Base-by-base conservation (phyloP, 2,113 vertebrate species). In the Neodontobutis hainanensis region DNA sequence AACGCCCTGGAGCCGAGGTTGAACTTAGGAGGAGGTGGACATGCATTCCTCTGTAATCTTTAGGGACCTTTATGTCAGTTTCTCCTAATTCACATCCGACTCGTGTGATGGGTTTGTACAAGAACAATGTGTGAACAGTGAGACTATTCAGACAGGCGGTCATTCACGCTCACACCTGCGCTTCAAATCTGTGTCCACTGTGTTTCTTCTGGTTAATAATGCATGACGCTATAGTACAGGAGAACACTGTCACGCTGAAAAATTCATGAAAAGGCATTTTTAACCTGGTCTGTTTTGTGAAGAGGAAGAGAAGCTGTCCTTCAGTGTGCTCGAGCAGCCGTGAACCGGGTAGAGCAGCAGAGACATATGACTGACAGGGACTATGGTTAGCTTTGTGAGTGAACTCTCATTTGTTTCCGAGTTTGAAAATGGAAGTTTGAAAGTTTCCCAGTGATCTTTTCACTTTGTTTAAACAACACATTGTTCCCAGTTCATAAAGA, bases 191-290 rank as follows among this genome's bases (percentile, higher is more conserved):
- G 14, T 80, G 84, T 85, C 67, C 16, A 0, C 34, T 62, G 73
- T 78, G 63, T 77, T 69, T 63, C 67, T 53, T 40, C 14, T 12
- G 59, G 32, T 87, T 86, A 86, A 87, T 86, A 80, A 90, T 90
- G 66, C 35, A 90, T 88, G 81, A 88, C 38, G 11, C 34, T 8
- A 56, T 73, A 42, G 77, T 58, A 50, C 49, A 51, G 61, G 63
- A 83, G 73, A 84, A 68, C 61, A 27, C 12, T 6, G 4, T 70
- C 45, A 61, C 43, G 48, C 59, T 84, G 68, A 87, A 90, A 88
- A 56, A 84, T 86, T 80, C 14, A 87, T 87, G 82, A 69, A 70
- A 65, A 78, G 63, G 15, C 48, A 14, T 58, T 80, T 69, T 74
- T 58, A 74, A 38, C 58, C 10, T 34, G 42, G 55, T 12, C 49